Conservation (phyloP, 2,797 vertebrate genomes). For the Melanogrammus aeglefinus region DNA sequence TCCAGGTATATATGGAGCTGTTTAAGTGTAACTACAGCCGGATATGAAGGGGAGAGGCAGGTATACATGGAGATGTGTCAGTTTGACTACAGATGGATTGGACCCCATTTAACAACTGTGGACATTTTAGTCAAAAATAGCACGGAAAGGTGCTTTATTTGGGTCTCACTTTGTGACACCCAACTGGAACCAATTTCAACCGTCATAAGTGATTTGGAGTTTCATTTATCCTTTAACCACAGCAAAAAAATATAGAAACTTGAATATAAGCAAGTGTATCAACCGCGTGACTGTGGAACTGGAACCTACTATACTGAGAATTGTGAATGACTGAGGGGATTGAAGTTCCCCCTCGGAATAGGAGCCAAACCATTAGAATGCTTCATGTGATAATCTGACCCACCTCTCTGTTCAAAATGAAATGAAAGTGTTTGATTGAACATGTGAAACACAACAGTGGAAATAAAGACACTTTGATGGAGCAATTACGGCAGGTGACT, state of each 20-base stretch:
- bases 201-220: not conserved
- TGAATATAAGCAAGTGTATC: not conserved
- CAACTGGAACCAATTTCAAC: not conserved
- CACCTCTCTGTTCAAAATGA: not conserved
- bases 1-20: no score
- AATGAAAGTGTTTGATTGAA: not conserved
- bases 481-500: not conserved
- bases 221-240: not conserved
- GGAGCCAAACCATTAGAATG: not conserved
- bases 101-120: not conserved
- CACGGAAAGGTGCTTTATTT: no score
- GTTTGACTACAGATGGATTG: no score
- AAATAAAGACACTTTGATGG: not conserved
- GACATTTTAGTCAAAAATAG: not conserved
- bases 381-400: not conserved
- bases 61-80: no score
- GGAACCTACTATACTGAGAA: not conserved
- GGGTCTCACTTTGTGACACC: not conserved
- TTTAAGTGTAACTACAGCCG: no score
- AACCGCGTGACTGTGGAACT: not conserved
- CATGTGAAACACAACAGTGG: not conserved
- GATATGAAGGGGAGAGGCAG: no score
- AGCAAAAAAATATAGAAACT: not conserved
- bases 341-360: not conserved
- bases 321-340: not conserved